Percentiles rank a stretch among this genome's conserved stretches.
These are phyloP conservation scores for Baccha elongata DNA, from an alignment of 2,888 invertebrate species.

Conservation along the genomic window DNA sequence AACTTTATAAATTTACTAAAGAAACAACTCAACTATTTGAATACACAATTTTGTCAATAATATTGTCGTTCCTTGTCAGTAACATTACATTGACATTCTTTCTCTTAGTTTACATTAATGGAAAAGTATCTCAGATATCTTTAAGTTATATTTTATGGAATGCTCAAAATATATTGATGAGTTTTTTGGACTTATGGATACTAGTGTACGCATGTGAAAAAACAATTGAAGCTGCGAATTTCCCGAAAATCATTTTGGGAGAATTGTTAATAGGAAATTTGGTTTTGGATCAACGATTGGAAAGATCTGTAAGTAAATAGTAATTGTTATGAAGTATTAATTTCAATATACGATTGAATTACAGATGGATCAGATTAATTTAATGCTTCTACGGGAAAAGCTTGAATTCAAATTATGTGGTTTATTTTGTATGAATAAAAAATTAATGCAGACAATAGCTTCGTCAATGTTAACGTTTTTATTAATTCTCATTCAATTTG, in stretches of 20 bases:
- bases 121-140: background rate
- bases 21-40: background rate
- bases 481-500: background rate
- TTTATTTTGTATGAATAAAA: background rate
- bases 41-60: background rate
- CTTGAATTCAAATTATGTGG: background rate
- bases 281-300: background rate
- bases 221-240: background rate
- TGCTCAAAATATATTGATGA: background rate
- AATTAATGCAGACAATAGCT: background rate
- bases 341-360: background rate
- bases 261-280: background rate
- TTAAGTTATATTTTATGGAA: background rate
- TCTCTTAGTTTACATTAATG: background rate
- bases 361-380: background rate
- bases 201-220: background rate
- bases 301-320: background rate
- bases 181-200: background rate
- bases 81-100: background rate
- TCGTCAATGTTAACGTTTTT: background rate
- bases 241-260: background rate
- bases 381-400: background rate
- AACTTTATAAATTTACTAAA: background rate
- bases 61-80: background rate
- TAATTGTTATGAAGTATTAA: background rate